Percentiles rank a stretch among this genome's conserved stretches.
Conservation (phyloP, 2,113 vertebrate species). For the Zingel zingel region DNA sequence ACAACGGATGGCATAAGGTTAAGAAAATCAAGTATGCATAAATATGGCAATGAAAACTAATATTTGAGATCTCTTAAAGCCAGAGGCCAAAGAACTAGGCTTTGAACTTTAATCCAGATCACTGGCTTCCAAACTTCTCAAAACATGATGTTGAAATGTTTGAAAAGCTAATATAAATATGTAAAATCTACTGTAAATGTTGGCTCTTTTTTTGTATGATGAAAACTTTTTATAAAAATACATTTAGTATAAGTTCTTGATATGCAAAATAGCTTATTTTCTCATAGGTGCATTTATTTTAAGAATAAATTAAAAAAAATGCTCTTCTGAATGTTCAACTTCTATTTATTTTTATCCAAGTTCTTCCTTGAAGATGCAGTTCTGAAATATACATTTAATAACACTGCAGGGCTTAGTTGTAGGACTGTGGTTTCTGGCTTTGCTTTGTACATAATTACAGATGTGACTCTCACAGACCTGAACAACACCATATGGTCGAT, state of each 20-base stretch:
- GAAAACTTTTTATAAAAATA: too few relatives aligned
- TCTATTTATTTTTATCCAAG: not conserved
- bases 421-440: conserved; percentile 23
- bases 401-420: conserved; percentile 36
- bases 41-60: not conserved
- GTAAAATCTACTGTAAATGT: not conserved
- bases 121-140: not conserved
- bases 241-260: not conserved
- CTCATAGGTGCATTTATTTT: not conserved
- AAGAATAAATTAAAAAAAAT: not conserved
- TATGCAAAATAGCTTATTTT: not conserved
- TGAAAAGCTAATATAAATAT: not conserved
- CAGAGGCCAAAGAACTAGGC: not conserved
- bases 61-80: not conserved
- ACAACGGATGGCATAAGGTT: not conserved
- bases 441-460: conserved; percentile 28
- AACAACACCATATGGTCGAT: not conserved
- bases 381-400: conserved; percentile 63
- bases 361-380: conserved; percentile 8
- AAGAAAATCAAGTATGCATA: not conserved
- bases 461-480: conserved; percentile 2
- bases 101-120: not conserved
- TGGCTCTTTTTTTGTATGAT: not conserved
- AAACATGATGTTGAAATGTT: not conserved
- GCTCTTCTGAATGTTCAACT: not conserved